Evolutionary conservation across 2,797 vertebrate genomes (phyloP), one percentile per base, ranked within the genome.

Genomic region (Lacerta bilineata): DNA sequence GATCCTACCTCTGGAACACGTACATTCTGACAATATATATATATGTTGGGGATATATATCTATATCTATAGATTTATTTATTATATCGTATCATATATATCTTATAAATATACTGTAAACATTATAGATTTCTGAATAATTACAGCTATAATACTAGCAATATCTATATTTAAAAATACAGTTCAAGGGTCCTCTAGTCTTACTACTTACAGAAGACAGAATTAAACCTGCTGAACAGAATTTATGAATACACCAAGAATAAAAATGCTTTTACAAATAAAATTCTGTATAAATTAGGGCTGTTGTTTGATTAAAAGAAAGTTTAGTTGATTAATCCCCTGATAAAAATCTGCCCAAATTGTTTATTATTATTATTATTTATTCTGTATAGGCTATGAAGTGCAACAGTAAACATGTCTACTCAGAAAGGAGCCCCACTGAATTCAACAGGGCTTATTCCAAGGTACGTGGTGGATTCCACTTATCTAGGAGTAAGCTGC

Each of bases 51-150:
- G 61, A 64, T 64, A 23, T 64, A 23, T 18, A 96, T 96, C 5
- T 72, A 33, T 72, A 33, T 10, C 46, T 77, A 27, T 46, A 15
- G 79, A 29, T 86, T n/a, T 87, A 72, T 87, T 10, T 80, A 33
- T 77, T 59, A 55, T 72, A 27, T 80, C 80, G 69, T 66, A 77
- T 88, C 79, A 66, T 84, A 76, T 94, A 92, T 93, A 91, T 96
- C 85, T 93, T 96, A 97, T 96, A 96, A 97, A 97, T 96, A 97
- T 95, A 96, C 87, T 95, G 94, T 95, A 95, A 95, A 96, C 95
- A 91, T 95, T 96, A 94, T 95, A 96, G 90, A 96, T 94, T 96
- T 96, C 91, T 95, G 94, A 95, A 94, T 94, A 95, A 90, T 95
- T 92, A 91, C 95, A 93, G 87, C 94, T 95, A 91, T 95, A 92